A percentile compares a stretch with the other conserved stretches of the same genome.
phyloP scores from a whole-genome alignment of 2,888 invertebrate species.

The Ophion costatus region DNA sequence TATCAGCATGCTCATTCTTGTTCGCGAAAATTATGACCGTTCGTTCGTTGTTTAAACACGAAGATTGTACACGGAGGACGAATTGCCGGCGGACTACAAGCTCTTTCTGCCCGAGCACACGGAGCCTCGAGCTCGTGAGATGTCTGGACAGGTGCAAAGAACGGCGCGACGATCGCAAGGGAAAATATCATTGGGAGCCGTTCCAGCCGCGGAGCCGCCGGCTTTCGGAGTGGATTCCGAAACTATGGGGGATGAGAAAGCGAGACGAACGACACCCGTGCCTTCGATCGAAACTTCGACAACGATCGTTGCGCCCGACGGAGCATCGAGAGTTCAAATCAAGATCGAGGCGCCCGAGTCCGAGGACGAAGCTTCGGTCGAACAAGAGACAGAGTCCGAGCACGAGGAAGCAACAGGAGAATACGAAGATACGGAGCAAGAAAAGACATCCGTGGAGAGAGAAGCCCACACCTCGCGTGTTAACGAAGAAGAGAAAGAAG shows the following conservation, averaged over 20 bases:
- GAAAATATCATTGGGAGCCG: constrained; percentile 50
- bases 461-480: neutral
- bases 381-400: constrained; percentile 38
- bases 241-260: constrained; percentile 27
- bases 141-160: constrained; percentile 15
- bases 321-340: constrained; percentile 57
- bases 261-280: constrained; percentile 54
- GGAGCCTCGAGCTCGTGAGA: constrained; percentile 24
- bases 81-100: constrained; percentile 97
- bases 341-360: constrained; percentile 52
- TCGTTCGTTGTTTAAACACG: constrained; percentile 73
- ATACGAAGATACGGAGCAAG: constrained; percentile 5
- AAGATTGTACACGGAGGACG: constrained; percentile 96
- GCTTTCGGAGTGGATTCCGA: constrained; percentile 48
- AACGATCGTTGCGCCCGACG: constrained; percentile 45
- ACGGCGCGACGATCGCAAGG: constrained; percentile 28
- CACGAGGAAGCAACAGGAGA: constrained; percentile 38
- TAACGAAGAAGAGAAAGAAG: constrained; percentile 54
- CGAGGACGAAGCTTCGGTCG: constrained; percentile 47
- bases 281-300: constrained; percentile 43
- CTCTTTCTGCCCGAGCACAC: constrained; percentile 94
- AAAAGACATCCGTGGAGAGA: neutral
- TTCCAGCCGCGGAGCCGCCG: constrained; percentile 52
- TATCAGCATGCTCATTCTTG: constrained; percentile 1
- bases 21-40: neutral